Percentiles rank a stretch among this genome's conserved stretches.
Evolutionary conservation across 2,888 invertebrate genomes (phyloP).

Genomic region (Zygaena filipendulae): DNA sequence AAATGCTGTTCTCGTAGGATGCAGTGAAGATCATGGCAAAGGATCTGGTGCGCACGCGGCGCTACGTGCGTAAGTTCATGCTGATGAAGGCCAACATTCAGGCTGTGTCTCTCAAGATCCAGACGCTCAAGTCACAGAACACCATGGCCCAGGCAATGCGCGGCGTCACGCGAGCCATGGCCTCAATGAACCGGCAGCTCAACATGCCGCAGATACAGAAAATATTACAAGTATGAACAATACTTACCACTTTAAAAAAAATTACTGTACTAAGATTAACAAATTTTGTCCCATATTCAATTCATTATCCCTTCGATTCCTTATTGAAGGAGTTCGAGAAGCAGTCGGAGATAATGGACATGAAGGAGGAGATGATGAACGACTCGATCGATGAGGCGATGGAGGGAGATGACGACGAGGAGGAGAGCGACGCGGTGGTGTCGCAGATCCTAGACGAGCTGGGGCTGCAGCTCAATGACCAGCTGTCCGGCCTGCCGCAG

Average conservation of each 20-base stretch:
- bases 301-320: no score
- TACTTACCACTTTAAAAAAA: no score
- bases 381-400: constrained; percentile 99
- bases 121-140: constrained; percentile 97
- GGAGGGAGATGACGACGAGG: constrained; percentile 98
- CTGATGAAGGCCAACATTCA: constrained; percentile 99
- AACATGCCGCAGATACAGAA: constrained; percentile 99
- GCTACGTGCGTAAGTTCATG: constrained; percentile 98
- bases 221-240: constrained; percentile 74
- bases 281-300: no score
- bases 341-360: constrained; percentile 99
- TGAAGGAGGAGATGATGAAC: constrained; percentile 99
- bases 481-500: constrained; percentile 87
- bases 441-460: constrained; percentile 97
- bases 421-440: constrained; percentile 96
- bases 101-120: constrained; percentile 96
- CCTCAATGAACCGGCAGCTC: constrained; percentile 95
- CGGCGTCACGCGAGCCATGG: constrained; percentile 98
- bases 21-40: constrained; percentile 99
- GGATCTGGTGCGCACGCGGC: constrained; percentile 95
- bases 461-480: constrained; percentile 94
- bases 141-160: constrained; percentile 99
- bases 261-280: not conserved
- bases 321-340: constrained; percentile 95
- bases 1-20: constrained; percentile 71